Evolutionary conservation across 2,888 invertebrate species (phyloP), one percentile per base, ranked within the genome.

Genomic region (Leptopterna dolabrata): DNA sequence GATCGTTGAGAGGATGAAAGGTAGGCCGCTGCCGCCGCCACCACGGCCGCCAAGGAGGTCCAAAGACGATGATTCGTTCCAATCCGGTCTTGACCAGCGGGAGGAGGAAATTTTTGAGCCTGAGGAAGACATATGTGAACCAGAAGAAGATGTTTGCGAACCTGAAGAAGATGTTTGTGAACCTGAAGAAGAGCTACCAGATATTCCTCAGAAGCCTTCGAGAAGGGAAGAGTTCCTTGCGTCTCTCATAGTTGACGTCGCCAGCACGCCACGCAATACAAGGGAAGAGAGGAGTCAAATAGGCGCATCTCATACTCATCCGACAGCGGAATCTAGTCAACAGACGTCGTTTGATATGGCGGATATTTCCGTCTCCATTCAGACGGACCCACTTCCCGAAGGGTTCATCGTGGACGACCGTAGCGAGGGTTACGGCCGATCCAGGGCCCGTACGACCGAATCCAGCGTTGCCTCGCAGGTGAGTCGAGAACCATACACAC

Each of bases 371-470:
- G 95, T 95, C 6, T 96, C 96, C 0, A 96, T 96, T 0, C 97
- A 97, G 92, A 97, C 97, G 0, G 97, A 97, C 92, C 96, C 96
- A 0, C 91, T 97, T 71, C 96, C 96, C 0, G 96, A 96, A 90
- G 96, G 96, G 90, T 94, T 95, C 87, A 94, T 94, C 89, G 94
- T 94, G 91, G 95, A 95, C 90, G 89, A 88, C 30, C 85, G 89
- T 88, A 88, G 88, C 47, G 89, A 87, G 83, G 73, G 81, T 45
- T 84, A 83, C 19, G 47, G 24, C 27, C 27, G 76, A 27, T 76
- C 80, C 43, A 83, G 80, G 24, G 43, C 45, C 14, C 51, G 82
- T 27, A 24, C 70, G 0, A 41, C 76, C 13, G 43, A 24, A 30
- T 24, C 29, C 3, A 24, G 76, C 19, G 19, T 27, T 51, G 30